phyloP scores from a whole-genome alignment of 2,888 invertebrate genomes.

The Empis livida region DNA sequence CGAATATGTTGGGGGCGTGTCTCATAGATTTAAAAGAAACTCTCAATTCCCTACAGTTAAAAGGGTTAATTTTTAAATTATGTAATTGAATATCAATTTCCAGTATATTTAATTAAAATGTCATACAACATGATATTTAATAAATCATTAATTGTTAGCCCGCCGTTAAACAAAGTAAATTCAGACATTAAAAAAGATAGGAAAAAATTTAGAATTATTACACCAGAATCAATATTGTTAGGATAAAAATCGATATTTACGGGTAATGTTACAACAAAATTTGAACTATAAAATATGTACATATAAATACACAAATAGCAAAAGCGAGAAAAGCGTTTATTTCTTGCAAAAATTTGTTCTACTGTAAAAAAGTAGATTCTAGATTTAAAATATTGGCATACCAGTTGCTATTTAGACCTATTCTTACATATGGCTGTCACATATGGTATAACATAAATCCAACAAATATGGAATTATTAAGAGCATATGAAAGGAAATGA shows the following conservation, averaged over 20 bases:
- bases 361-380: neutral
- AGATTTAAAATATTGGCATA: neutral
- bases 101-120: neutral
- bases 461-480: neutral
- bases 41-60: neutral
- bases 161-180: neutral
- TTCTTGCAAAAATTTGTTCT: neutral
- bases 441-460: conserved; percentile 4
- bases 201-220: neutral
- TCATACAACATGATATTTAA: neutral
- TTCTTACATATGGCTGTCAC: conserved; percentile 1
- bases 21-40: neutral
- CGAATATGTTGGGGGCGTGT: neutral
- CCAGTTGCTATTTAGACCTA: neutral
- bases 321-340: conserved; percentile 1
- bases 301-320: neutral
- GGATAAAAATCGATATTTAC: neutral
- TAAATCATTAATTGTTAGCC: neutral
- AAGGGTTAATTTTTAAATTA: neutral
- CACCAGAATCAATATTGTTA: neutral
- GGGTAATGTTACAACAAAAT: neutral
- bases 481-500: conserved; percentile 3
- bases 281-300: neutral
- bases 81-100: neutral
- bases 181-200: neutral